phyloP scores from a whole-genome alignment of 2,797 vertebrate species.

The Alosa sapidissima region DNA sequence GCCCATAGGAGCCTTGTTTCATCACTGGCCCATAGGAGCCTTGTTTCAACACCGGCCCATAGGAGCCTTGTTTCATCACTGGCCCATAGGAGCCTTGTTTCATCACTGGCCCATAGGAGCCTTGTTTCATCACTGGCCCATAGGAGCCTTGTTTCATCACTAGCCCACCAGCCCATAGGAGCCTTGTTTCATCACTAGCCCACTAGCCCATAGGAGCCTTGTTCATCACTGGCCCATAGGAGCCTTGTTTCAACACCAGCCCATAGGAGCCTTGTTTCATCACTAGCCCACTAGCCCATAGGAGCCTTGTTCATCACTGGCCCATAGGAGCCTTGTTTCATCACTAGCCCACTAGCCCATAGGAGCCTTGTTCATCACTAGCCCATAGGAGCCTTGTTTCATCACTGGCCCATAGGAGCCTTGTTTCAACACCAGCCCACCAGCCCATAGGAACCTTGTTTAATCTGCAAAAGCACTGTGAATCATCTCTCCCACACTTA shows the following conservation, averaged over 20 bases:
- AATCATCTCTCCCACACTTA: background rate
- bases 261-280: background rate
- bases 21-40: background rate
- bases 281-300: too few relatives aligned
- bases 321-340: too few relatives aligned
- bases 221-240: too few relatives aligned
- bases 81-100: background rate
- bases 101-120: background rate
- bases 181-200: background rate
- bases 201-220: too few relatives aligned
- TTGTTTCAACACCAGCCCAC: background rate
- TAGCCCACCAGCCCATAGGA: too few relatives aligned
- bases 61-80: too few relatives aligned
- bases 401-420: background rate
- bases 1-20: background rate
- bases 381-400: background rate
- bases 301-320: too few relatives aligned
- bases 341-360: too few relatives aligned
- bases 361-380: too few relatives aligned
- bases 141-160: background rate
- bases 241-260: background rate
- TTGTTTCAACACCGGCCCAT: background rate
- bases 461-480: background rate
- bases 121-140: too few relatives aligned
- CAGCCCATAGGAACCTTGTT: background rate